Base-by-base conservation (phyloP, 1,140 invertebrate genomes). In the Wiebesia pumilae region DNA sequence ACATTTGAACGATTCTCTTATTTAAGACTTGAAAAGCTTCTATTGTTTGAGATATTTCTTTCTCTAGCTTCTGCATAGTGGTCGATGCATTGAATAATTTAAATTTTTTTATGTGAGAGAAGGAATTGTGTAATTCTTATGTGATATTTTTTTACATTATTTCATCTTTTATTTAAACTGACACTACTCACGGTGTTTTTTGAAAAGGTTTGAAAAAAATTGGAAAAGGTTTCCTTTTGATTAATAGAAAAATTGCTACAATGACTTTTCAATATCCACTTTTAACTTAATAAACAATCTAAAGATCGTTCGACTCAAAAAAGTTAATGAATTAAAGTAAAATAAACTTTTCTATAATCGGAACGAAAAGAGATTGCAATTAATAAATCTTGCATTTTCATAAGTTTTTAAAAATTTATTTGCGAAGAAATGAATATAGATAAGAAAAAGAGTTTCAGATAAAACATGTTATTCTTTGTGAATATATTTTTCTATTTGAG, bases 1-100 rank as follows among this genome's bases (percentile, higher is more conserved):
- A 40, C 16, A 35, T 73, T 33, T 47, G 81, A 51, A 62, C 38
- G 81, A 6, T 33, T 30, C 78, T 81, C 58, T 81, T 65, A 81
- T 81, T 81, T 81, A 81, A 35, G n/a, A 35, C 27, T 83, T 75
- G 43, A 83, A 75, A 83, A 71, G 71, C n/a, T 75, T 75, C 43
- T 30, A 75, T 83, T 75, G 69, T 83, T 83, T 83, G 51, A 33
- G 47, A 27, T 62, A 40, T 3, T 58, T 81, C 30, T 24, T 80
- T 80, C 16, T 80, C 6, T 35, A 47, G 6, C 6, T 54, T 54
- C 24, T 54, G 10, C n/a, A 33, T 54, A 58, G 77, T 30, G 16
- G 43, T n/a, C 38, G 62, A 69, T 43, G n/a, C 35, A 82, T 73
- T 82, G 67, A 82, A 82, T 47, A 73, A 73, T 71, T 82, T n/a